A percentile compares a stretch with the other conserved stretches of the same genome.
Conservation (phyloP, 2,888 invertebrate genomes). For the Drosophila melanosoma region DNA sequence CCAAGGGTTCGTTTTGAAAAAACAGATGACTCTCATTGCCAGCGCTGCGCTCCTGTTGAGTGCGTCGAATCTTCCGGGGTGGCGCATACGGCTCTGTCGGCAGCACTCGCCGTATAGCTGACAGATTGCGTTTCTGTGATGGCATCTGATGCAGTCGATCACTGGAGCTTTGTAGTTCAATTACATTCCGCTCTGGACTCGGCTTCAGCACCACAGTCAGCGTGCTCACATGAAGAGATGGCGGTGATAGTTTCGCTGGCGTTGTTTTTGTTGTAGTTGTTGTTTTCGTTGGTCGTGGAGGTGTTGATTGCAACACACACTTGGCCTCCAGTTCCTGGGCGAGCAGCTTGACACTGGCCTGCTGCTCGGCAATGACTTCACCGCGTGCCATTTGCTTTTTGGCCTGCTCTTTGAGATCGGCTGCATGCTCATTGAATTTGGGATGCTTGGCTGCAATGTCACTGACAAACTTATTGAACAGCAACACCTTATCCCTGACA, state of each 20-base stretch:
- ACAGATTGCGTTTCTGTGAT: conserved; percentile 66
- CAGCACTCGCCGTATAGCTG: conserved; percentile 60
- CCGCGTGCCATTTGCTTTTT: conserved; percentile 66
- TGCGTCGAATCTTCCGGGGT: conserved; percentile 82
- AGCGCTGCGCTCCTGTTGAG: conserved; percentile 66
- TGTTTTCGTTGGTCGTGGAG: conserved; percentile 5
- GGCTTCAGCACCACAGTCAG: conserved; percentile 78
- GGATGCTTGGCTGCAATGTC: conserved; percentile 79
- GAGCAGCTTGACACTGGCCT: conserved; percentile 73
- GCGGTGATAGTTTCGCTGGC: not conserved
- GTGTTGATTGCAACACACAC: conserved; percentile 45
- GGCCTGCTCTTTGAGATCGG: conserved; percentile 60
- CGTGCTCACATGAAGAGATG: conserved; percentile 70
- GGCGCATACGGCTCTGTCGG: conserved; percentile 81
- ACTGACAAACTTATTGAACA: conserved; percentile 80
- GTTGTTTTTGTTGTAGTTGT: not conserved
- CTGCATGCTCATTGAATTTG: conserved; percentile 71
- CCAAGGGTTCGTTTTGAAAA: conserved; percentile 76
- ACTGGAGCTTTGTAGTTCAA: conserved; percentile 6
- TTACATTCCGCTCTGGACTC: conserved; percentile 52
- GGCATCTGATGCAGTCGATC: conserved; percentile 15
- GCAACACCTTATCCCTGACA: conserved; percentile 82
- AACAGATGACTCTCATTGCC: conserved; percentile 63
- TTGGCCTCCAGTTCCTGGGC: conserved; percentile 76
- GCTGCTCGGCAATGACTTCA: conserved; percentile 73